Evolutionary conservation across 2,113 vertebrate genomes (phyloP).

Genomic region (Psophia crepitans): DNA sequence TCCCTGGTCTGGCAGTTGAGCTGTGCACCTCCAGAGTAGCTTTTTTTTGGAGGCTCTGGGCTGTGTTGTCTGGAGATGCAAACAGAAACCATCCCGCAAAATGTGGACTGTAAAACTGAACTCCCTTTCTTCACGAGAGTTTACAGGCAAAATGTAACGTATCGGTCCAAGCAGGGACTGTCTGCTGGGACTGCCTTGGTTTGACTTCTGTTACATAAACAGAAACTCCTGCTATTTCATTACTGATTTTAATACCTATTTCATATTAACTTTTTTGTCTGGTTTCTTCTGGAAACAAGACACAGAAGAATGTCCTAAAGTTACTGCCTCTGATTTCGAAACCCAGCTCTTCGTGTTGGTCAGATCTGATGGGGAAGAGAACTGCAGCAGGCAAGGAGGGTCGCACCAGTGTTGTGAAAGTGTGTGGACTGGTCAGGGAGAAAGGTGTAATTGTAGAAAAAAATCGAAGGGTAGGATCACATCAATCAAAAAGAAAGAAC

Average conservation of each 20-base stretch:
- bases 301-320: neutral
- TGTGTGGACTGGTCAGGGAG: neutral
- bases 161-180: neutral
- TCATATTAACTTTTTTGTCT: neutral
- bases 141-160: neutral
- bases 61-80: too few species aligned
- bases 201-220: neutral
- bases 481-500: neutral
- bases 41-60: neutral
- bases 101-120: neutral
- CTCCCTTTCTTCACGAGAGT: neutral
- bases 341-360: neutral
- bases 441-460: neutral
- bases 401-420: neutral
- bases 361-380: neutral
- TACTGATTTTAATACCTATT: neutral
- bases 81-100: neutral
- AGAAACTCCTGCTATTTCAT: neutral
- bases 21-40: accelerated
- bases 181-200: neutral
- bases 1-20: neutral
- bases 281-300: neutral
- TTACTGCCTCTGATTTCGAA: neutral
- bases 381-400: neutral
- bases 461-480: neutral